phyloP scores from a whole-genome alignment of 2,888 invertebrate genomes.

The Tipula confusa region DNA sequence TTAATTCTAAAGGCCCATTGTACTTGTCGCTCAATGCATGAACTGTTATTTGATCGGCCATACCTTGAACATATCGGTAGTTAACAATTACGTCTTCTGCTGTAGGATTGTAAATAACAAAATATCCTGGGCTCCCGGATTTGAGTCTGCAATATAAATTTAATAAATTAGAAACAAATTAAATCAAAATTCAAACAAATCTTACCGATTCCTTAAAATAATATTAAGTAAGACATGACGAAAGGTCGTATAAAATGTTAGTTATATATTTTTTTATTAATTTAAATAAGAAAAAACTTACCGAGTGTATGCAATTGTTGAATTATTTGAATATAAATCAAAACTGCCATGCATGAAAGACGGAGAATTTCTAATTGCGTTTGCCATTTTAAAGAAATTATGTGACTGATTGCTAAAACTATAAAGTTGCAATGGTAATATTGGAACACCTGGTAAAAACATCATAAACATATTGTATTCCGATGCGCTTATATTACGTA shows the following conservation, averaged over 20 bases:
- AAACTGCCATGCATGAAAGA: constrained; percentile 63
- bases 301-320: constrained; percentile 66
- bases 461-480: constrained; percentile 64
- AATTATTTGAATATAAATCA: constrained; percentile 49
- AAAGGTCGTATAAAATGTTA: background rate
- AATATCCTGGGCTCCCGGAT: constrained; percentile 69
- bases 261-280: background rate
- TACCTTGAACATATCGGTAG: constrained; percentile 51
- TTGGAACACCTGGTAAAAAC: constrained; percentile 74
- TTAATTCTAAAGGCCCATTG: constrained; percentile 45
- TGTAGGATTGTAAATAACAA: constrained; percentile 66
- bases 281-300: constrained; percentile 43
- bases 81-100: constrained; percentile 52
- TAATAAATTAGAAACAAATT: background rate
- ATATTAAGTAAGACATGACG: background rate
- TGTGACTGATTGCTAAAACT: constrained; percentile 39
- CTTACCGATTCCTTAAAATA: constrained; percentile 27
- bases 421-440: constrained; percentile 50
- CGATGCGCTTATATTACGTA: constrained; percentile 40
- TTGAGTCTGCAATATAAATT: constrained; percentile 56
- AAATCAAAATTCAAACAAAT: background rate
- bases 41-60: constrained; percentile 61
- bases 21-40: constrained; percentile 55
- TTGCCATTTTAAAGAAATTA: constrained; percentile 42
- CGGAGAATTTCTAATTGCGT: constrained; percentile 52